These are phyloP conservation scores for Tiliqua scincoides DNA, from an alignment of 2,113 vertebrate species.

Conservation along the genomic window DNA sequence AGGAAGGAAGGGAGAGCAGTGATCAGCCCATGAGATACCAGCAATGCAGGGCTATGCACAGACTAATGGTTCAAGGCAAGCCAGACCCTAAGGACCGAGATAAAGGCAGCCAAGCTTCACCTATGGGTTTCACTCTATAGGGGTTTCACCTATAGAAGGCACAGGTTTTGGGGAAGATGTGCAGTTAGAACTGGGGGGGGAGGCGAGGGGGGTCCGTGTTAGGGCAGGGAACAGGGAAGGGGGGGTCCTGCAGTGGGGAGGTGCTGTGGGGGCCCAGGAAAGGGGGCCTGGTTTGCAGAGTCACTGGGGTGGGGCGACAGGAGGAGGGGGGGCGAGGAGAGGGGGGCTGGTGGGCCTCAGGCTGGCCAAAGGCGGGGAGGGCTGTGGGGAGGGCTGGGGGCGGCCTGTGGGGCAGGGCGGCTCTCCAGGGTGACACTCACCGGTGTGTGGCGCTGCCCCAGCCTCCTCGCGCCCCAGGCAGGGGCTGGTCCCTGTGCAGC, in stretches of 20 bases:
- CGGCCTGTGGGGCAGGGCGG: background rate
- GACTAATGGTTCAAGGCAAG: background rate
- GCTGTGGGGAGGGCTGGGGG: too few relatives aligned
- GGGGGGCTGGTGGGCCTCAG: background rate
- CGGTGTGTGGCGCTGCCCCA: slow-evolving; percentile 14
- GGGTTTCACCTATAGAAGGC: too few relatives aligned
- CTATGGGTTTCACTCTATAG: too few relatives aligned
- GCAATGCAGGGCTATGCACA: background rate
- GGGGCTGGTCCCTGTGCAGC: slow-evolving; percentile 9
- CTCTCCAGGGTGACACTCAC: background rate
- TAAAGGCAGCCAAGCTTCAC: background rate
- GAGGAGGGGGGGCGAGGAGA: background rate
- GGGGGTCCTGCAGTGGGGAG: too few relatives aligned
- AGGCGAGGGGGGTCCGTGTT: too few relatives aligned
- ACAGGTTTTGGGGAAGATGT: background rate
- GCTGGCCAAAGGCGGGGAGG: background rate
- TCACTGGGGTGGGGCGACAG: background rate
- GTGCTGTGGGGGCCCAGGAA: background rate
- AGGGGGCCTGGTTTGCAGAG: background rate
- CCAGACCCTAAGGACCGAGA: background rate
- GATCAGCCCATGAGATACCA: background rate
- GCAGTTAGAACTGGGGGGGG: background rate
- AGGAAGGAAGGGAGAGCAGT: background rate
- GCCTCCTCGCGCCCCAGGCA: slow-evolving; percentile 26
- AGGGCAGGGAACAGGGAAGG: background rate